Evolutionary conservation across 2,888 invertebrate species (phyloP).

Genomic region (Operophtera brumata): DNA sequence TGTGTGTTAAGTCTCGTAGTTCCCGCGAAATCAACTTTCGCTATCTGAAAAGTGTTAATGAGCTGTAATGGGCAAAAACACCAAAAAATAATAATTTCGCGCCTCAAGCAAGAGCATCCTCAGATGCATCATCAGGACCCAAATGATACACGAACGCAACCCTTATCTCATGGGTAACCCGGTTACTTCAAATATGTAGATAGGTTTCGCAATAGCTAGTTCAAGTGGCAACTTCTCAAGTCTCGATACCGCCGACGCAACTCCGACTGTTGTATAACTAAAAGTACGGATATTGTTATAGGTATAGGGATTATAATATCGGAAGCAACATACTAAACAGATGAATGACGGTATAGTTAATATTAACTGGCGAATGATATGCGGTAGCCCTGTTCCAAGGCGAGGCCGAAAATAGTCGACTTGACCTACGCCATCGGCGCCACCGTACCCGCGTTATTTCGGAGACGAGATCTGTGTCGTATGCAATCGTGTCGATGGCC

Average conservation of each 20-base stretch:
- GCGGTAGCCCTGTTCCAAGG: slow-evolving; percentile 78
- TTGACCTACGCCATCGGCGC: slow-evolving; percentile 72
- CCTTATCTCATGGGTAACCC: slow-evolving; percentile 5
- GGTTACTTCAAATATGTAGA: slow-evolving; percentile 8
- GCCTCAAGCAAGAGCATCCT: too few relatives aligned
- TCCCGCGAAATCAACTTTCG: too few relatives aligned
- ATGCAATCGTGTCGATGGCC: slow-evolving; percentile 54
- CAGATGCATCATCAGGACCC: slow-evolving; percentile 14
- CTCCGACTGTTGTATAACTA: slow-evolving; percentile 1
- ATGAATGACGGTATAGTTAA: slow-evolving; percentile 76
- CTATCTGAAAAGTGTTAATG: too few relatives aligned
- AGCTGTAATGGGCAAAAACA: too few relatives aligned
- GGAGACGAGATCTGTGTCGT: slow-evolving; percentile 51
- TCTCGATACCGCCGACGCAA: not conserved
- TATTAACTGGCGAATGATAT: slow-evolving; percentile 72
- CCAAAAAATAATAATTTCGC: too few relatives aligned
- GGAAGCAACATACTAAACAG: slow-evolving; percentile 35
- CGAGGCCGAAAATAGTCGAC: slow-evolving; percentile 74
- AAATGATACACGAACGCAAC: slow-evolving; percentile 9
- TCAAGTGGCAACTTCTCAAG: slow-evolving; percentile 10
- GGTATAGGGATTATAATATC: slow-evolving; percentile 34
- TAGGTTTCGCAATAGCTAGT: slow-evolving; percentile 9
- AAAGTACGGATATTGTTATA: slow-evolving; percentile 38
- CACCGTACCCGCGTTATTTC: slow-evolving; percentile 58
- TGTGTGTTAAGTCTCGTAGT: too few relatives aligned